Evolutionary conservation across 2,797 vertebrate genomes (phyloP), one percentile per base, ranked within the genome.

Genomic region (Acanthiza pusilla): DNA sequence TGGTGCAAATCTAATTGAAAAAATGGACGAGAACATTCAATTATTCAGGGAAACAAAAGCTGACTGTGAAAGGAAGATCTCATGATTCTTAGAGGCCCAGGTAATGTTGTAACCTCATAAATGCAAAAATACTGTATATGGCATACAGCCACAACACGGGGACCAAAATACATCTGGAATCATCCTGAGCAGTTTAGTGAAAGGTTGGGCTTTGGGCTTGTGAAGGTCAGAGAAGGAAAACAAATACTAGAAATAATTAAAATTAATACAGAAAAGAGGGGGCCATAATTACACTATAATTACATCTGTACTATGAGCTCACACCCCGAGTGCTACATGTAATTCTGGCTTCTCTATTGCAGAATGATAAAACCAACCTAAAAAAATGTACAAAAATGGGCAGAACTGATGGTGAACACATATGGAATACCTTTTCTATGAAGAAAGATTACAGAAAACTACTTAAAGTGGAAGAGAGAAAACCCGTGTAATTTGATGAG

Each of bases 271-370:
- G 43, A 43, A 29, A 74, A 42, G 26, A 57, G 32, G 72, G 6
- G 11, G 23, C 7, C 27, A 21, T 32, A 62, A 54, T 22, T 42
- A 72, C 13, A 21, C 25, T 23, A 29, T 2, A 8, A 29, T 42
- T 23, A 25, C 8, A 57, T 16, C 21, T 21, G 9, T n/a, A 45
- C 36, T 40, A 18, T 19, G 26, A 1, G 0, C 42, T 85, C 36
- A 51, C 3, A 42, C 3, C 6, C 15, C 0, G 1, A 80, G 9
- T 32, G 32, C 26, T 48, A 9, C 42, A 21, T 4, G 5, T 21
- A 66, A 60, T 60, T 67, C 67, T 60, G 26, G 18, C 45, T 70
- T 55, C n/a, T 79, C 19, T 60, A 43, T 1, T 0, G 0, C 34
- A 57, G 21, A 72, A 63, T 34, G 20, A 36, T 45, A 65, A 88